Conservation (phyloP, 2,797 vertebrate genomes). For the Tamandua tetradactyla region DNA sequence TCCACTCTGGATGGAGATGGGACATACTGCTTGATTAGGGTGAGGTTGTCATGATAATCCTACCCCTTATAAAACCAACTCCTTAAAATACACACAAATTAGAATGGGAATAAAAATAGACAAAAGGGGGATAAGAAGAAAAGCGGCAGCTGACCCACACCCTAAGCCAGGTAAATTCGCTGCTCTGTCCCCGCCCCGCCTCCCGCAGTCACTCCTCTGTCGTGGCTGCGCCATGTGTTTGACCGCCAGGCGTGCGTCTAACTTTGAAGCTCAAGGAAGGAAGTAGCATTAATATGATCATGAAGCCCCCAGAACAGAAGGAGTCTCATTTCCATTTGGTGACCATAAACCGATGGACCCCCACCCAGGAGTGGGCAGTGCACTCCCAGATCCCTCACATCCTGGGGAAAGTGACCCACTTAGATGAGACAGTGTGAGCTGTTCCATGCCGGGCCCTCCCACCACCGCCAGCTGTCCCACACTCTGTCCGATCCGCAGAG, state of each 20-base stretch:
- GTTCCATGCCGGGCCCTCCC: neutral
- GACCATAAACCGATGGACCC: neutral
- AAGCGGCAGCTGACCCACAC: neutral
- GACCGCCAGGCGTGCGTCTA: neutral
- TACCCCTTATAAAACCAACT: neutral
- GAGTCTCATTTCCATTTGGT: neutral
- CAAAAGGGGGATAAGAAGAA: neutral
- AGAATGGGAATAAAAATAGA: neutral
- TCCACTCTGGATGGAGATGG: neutral
- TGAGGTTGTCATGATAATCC: neutral
- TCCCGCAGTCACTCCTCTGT: too few species aligned
- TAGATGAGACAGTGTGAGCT: neutral
- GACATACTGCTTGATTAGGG: neutral
- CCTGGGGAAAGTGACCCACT: neutral
- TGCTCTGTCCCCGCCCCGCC: accelerated
- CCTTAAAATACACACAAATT: neutral
- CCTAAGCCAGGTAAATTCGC: too few species aligned
- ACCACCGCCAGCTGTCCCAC: too few species aligned
- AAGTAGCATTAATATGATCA: neutral
- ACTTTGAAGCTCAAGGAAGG: neutral
- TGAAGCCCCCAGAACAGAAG: neutral
- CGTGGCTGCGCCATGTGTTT: neutral
- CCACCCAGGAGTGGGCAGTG: neutral
- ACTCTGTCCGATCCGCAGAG: too few species aligned
- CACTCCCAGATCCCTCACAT: neutral